A percentile compares a stretch with the other conserved stretches of the same genome.
Conservation (phyloP, 2,888 invertebrate genomes). For the Kuschelorhynchus macadamiae region DNA sequence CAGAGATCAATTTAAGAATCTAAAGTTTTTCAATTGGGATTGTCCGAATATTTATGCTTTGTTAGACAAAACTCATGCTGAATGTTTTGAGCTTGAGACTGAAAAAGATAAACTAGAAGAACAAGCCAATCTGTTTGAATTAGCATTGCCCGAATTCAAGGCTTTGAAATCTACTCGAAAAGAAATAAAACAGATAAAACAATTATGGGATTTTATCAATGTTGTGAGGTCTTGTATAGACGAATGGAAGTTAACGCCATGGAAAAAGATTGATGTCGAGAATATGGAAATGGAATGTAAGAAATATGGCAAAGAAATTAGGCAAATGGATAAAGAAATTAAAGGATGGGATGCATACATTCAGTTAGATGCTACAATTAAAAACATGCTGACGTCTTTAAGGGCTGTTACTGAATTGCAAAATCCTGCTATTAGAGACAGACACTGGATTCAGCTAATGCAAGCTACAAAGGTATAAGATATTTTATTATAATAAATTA, state of each 20-base stretch:
- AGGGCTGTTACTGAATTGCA: conserved; percentile 94
- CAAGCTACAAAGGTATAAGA: conserved; percentile 91
- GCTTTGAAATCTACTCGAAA: conserved; percentile 81
- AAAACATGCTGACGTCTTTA: conserved; percentile 94
- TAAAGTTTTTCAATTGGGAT: conserved; percentile 73
- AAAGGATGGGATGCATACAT: conserved; percentile 84
- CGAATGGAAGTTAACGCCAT: conserved; percentile 94
- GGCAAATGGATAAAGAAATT: conserved; percentile 85
- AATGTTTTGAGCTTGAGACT: conserved; percentile 78
- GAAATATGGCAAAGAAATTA: conserved; percentile 87
- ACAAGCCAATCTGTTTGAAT: conserved; percentile 88
- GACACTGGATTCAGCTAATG: conserved; percentile 96
- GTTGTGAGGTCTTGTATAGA: conserved; percentile 86
- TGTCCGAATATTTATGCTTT: conserved; percentile 79
- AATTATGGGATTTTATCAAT: conserved; percentile 91
- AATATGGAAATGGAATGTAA: conserved; percentile 95
- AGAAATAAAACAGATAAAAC: conserved; percentile 83
- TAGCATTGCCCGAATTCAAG: conserved; percentile 87
- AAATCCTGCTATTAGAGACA: conserved; percentile 92
- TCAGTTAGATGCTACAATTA: conserved; percentile 85
- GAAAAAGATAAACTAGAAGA: conserved; percentile 77
- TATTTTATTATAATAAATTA: too few relatives aligned
- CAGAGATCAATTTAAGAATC: conserved; percentile 79
- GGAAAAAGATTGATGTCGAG: conserved; percentile 95
- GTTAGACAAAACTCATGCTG: conserved; percentile 79